Evolutionary conservation across 2,113 vertebrate species (phyloP).

Genomic region (Chionodraco myersi): DNA sequence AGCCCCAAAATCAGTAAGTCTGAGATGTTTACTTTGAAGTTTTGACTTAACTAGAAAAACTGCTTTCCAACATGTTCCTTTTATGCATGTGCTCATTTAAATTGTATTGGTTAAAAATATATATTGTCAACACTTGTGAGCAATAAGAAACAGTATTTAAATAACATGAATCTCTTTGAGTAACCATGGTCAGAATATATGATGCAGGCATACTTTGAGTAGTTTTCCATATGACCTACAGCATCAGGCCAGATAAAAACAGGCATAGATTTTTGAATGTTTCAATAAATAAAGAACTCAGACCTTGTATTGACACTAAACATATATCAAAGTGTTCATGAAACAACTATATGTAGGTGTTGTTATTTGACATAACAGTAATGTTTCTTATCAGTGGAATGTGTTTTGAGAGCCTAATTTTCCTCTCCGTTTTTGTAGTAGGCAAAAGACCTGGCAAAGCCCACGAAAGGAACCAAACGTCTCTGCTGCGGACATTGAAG

Average conservation of each 20-base stretch:
- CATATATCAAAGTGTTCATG: neutral
- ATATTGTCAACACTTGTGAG: neutral
- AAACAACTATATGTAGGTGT: neutral
- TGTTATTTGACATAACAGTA: neutral
- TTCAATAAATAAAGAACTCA: neutral
- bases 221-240: neutral
- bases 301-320: neutral
- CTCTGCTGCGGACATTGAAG: conserved; percentile 18
- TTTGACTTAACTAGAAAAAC: neutral
- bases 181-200: neutral
- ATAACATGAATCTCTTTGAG: neutral
- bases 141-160: neutral
- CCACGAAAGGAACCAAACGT: neutral
- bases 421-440: neutral
- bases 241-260: too few species aligned
- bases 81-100: neutral
- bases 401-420: conserved; percentile 1
- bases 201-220: neutral
- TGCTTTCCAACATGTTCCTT: neutral
- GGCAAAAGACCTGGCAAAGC: neutral
- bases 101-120: neutral
- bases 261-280: neutral
- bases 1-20: conserved; percentile 64
- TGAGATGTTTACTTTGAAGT: neutral
- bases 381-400: neutral